These are phyloP conservation scores for Odobenus rosmarus DNA, from an alignment of 2,113 vertebrate genomes.

Conservation along the genomic window DNA sequence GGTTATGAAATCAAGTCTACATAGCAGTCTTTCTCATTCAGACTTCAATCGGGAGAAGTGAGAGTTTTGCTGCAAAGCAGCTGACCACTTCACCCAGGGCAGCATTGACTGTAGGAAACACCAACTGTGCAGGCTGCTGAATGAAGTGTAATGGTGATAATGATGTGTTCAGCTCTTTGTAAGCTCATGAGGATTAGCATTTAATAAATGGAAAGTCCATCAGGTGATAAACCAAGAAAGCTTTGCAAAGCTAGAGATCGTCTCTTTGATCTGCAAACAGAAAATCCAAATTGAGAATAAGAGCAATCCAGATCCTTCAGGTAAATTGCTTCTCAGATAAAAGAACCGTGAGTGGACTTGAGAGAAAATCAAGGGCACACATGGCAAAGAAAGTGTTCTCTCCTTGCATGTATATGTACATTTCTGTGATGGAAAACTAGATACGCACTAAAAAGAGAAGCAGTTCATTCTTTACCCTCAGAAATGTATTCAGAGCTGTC, in stretches of 20 bases:
- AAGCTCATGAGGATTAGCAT: slow-evolving; percentile 81
- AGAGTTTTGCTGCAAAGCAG: not conserved
- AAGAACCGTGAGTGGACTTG: slow-evolving; percentile 59
- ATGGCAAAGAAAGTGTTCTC: slow-evolving; percentile 73
- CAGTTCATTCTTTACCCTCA: not conserved
- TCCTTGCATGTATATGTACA: slow-evolving; percentile 62
- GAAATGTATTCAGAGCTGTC: not conserved
- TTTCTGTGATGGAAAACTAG: not conserved
- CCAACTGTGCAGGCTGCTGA: slow-evolving; percentile 36
- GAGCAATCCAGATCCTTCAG: slow-evolving; percentile 78
- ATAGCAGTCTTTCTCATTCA: not conserved
- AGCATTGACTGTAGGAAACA: not conserved
- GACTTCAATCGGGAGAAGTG: not conserved
- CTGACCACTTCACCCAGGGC: not conserved
- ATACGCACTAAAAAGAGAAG: not conserved
- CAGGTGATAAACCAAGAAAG: slow-evolving; percentile 80
- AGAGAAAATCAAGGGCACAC: slow-evolving; percentile 75
- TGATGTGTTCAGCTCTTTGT: slow-evolving; percentile 80
- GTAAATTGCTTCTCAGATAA: slow-evolving; percentile 84
- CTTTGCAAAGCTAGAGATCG: slow-evolving; percentile 74
- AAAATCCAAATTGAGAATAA: slow-evolving; percentile 83
- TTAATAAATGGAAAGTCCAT: slow-evolving; percentile 84
- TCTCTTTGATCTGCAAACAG: slow-evolving; percentile 85
- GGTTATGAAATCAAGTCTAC: not conserved
- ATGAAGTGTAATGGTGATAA: slow-evolving; percentile 76